These are phyloP conservation scores for Hafferia zeledoni DNA, from an alignment of 2,797 vertebrate genomes.

Conservation along the genomic window DNA sequence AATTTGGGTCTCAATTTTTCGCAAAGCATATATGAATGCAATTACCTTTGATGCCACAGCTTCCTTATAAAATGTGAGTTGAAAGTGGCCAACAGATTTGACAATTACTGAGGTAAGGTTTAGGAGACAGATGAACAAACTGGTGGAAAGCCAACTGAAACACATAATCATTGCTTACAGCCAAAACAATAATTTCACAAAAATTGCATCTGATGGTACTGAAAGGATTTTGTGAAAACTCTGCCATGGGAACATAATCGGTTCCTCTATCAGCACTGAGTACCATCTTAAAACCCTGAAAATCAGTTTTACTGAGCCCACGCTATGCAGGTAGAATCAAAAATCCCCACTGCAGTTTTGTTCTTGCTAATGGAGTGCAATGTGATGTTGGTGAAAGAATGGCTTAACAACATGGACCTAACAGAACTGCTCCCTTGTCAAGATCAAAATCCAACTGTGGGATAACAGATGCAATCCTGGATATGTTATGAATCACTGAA, in stretches of 20 bases:
- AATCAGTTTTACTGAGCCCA: neutral
- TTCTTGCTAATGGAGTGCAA: neutral
- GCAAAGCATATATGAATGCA: neutral
- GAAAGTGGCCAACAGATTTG: neutral
- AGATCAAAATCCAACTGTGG: neutral
- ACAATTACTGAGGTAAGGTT: neutral
- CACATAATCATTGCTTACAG: neutral
- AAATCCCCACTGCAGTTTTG: neutral
- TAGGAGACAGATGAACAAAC: neutral
- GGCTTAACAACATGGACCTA: neutral
- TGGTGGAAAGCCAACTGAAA: neutral
- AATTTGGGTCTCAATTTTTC: neutral
- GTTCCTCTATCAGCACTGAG: neutral
- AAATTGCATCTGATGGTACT: neutral
- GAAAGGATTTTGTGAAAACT: neutral
- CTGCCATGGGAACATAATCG: neutral
- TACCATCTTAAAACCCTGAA: neutral
- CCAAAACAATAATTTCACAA: neutral
- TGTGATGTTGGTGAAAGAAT: accelerated
- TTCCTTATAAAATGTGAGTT: neutral
- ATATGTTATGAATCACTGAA: neutral
- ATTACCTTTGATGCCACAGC: neutral
- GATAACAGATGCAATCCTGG: neutral
- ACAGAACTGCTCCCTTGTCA: neutral
- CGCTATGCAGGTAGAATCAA: neutral